phyloP scores from a whole-genome alignment of 2,888 invertebrate genomes.

The Trissonchulus latispiculum region DNA sequence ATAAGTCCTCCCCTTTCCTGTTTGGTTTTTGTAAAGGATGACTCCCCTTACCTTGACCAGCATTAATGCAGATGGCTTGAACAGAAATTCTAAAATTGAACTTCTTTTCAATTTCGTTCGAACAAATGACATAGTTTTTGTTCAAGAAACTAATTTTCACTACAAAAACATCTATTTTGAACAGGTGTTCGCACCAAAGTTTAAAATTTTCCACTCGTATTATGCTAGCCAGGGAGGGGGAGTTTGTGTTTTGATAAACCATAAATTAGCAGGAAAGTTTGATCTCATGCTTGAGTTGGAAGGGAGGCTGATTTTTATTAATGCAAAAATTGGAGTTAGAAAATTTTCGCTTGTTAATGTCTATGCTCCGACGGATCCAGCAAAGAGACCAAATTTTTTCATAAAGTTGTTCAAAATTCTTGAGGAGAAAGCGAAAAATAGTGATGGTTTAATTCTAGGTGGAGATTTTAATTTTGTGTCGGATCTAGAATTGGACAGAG shows the following conservation, averaged over 20 bases:
- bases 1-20: no score
- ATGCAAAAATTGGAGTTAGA: background rate
- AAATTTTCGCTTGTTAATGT: background rate
- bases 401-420: background rate
- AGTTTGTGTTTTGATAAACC: background rate
- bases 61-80: background rate
- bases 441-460: background rate
- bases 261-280: background rate
- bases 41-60: background rate
- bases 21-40: background rate
- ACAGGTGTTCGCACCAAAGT: background rate
- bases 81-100: background rate
- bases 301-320: background rate
- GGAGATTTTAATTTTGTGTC: background rate
- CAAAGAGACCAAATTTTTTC: background rate
- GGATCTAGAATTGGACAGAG: background rate
- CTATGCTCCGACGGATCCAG: background rate
- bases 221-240: background rate
- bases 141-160: background rate
- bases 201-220: background rate
- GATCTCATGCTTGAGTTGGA: background rate
- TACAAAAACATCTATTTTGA: background rate
- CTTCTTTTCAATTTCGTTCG: background rate
- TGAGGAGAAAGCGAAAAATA: background rate
- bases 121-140: background rate